phyloP scores from a whole-genome alignment of 2,797 vertebrate genomes.

The Florisuga fusca region DNA sequence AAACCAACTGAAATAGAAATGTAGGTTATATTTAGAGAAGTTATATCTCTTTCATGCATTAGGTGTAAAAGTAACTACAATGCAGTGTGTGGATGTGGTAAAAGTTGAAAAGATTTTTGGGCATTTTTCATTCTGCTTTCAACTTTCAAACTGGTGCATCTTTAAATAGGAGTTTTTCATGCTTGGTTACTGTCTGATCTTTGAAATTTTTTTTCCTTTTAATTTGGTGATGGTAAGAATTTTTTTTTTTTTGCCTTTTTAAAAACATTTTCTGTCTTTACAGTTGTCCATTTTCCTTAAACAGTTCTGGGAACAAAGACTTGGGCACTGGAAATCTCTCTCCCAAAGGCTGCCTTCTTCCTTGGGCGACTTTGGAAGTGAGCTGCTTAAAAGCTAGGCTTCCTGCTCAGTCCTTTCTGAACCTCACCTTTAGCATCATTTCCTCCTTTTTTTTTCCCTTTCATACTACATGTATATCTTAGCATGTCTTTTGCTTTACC shows the following conservation, averaged over 20 bases:
- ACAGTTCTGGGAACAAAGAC: slow-evolving; percentile 40
- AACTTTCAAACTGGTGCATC: not conserved
- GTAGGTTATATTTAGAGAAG: not conserved
- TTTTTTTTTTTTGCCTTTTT: not conserved
- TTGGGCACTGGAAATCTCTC: slow-evolving; percentile 49
- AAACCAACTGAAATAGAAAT: not conserved
- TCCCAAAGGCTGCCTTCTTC: slow-evolving; percentile 64
- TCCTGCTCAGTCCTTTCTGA: not conserved
- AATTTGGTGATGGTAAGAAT: not conserved
- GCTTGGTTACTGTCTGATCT: not conserved
- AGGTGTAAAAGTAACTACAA: not conserved
- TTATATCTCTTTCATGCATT: not conserved
- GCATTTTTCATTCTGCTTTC: not conserved
- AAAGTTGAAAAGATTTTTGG: not conserved
- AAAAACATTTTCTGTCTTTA: slow-evolving; percentile 23
- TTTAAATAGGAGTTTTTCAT: not conserved
- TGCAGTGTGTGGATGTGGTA: not conserved
- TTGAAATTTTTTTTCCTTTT: not conserved
- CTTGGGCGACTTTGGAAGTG: slow-evolving; percentile 60
- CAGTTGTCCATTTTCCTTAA: slow-evolving; percentile 50
- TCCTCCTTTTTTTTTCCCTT: not conserved
- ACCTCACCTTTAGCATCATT: not conserved
- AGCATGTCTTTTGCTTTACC: not conserved
- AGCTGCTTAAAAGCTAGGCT: slow-evolving; percentile 54
- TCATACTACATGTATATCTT: not conserved